Base-by-base conservation (phyloP, 2,797 vertebrate genomes). In the Danio kyathit region DNA sequence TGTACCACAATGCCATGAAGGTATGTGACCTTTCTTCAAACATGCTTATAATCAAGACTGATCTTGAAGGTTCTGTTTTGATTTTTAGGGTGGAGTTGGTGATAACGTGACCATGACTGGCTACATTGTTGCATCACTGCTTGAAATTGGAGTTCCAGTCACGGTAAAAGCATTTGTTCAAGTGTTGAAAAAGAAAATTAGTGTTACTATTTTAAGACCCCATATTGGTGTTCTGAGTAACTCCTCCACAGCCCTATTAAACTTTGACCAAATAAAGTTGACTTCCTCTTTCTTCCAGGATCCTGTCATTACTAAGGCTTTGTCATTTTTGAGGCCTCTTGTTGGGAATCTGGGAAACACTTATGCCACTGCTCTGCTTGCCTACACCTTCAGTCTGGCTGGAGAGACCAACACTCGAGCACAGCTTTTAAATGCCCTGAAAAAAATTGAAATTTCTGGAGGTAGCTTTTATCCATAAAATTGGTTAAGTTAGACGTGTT, bases 1-100 rank as follows among this genome's bases (percentile, higher is more conserved):
- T 96, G 17, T 88, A 95, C 64, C 89, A 95, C 85, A 95, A 93
- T 1, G 89, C 90, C n/a, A 92, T 97, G 90, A 95, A 96, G 95
- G 93, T 94, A 74, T 12, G 64, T 3, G 1, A 38, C 46, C 5
- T 52, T 29, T 29, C 29, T 29, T 29, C 29, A 29, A 29, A 52
- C 2, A n/a, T 29, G 9, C 12, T n/a, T 46, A 1, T 44, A 5
- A 7, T 19, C 7, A 1, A 5, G 29, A 29, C 29, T 29, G 29
- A 29, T 29, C 14, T 43, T 56, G 6, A 2, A 8, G 8, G 2
- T 38, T 5, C 14, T n/a, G 21, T 29, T 44, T n/a, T 73, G n/a
- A n/a, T 1, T 74, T 29, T 2, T 12, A 88, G 88, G 88, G 87
- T 52, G 89, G 89, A 1, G 87, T 89, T 13, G 57, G 74, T 21